Evolutionary conservation across 2,888 invertebrate species (phyloP).

Genomic region (Euzetes globulus): DNA sequence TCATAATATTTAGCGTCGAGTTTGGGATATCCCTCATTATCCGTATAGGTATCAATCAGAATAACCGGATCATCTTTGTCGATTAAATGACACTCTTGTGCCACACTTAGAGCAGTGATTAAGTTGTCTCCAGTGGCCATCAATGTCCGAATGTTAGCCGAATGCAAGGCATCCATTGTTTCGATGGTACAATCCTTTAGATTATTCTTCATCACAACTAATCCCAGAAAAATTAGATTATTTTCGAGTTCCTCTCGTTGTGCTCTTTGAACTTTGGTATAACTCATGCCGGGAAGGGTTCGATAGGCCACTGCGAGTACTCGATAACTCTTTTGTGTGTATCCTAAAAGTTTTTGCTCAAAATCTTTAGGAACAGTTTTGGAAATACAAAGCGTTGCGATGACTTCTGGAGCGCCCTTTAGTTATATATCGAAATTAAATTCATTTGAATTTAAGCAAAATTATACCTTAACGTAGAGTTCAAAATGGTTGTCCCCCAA

Average conservation of each 20-base stretch:
- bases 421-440: not conserved
- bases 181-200: conserved; percentile 78
- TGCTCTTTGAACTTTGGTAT: conserved; percentile 32
- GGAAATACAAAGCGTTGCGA: conserved; percentile 48
- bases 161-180: conserved; percentile 48
- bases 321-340: conserved; percentile 71
- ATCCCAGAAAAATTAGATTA: conserved; percentile 51
- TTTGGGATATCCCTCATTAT: conserved; percentile 49
- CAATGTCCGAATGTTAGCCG: conserved; percentile 49
- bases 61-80: conserved; percentile 54
- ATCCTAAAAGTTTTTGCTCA: conserved; percentile 65
- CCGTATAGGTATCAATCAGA: conserved; percentile 47
- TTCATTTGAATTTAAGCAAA: not conserved
- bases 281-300: conserved; percentile 58
- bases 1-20: conserved; percentile 62
- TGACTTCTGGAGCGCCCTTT: conserved; percentile 52
- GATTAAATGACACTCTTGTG: conserved; percentile 67
- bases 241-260: conserved; percentile 48
- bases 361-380: conserved; percentile 64
- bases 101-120: conserved; percentile 83
- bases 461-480: conserved; percentile 49
- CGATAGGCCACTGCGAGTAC: conserved; percentile 76
- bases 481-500: conserved; percentile 48
- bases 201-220: conserved; percentile 90
- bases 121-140: conserved; percentile 68